A percentile compares a stretch with the other conserved stretches of the same genome.
These are phyloP conservation scores for Protomyctophum bolini DNA, from an alignment of 2,113 vertebrate genomes.

Conservation along the genomic window DNA sequence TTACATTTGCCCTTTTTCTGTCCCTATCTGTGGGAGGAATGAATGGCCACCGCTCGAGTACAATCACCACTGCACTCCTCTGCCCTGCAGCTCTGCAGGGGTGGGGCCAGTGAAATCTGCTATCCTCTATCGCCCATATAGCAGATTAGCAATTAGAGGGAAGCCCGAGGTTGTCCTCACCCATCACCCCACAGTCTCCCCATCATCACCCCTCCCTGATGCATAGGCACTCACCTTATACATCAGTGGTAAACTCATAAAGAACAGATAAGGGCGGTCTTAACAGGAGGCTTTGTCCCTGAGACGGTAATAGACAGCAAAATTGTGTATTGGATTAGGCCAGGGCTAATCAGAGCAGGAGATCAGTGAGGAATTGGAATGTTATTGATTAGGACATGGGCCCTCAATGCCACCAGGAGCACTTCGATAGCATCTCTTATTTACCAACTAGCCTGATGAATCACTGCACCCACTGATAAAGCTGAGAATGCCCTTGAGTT, in stretches of 20 bases:
- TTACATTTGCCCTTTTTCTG: constrained; percentile 20
- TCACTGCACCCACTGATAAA: constrained; percentile 64
- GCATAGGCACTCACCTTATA: constrained; percentile 34
- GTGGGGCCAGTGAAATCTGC: constrained; percentile 35
- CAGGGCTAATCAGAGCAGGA: constrained; percentile 69
- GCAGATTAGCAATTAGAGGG: constrained; percentile 69
- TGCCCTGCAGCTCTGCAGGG: constrained; percentile 27
- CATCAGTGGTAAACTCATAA: constrained; percentile 64
- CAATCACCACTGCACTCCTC: constrained; percentile 32
- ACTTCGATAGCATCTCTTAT: constrained; percentile 80
- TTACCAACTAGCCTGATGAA: constrained; percentile 75
- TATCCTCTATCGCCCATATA: constrained; percentile 41
- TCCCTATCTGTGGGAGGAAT: constrained; percentile 4
- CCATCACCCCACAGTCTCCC: neutral
- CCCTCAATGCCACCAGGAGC: constrained; percentile 71
- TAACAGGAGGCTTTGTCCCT: constrained; percentile 58
- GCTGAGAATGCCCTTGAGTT: constrained; percentile 74
- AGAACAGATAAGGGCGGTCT: constrained; percentile 60
- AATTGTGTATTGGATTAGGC: constrained; percentile 74
- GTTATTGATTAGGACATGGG: constrained; percentile 80
- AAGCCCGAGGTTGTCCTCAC: constrained; percentile 47
- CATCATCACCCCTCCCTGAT: neutral
- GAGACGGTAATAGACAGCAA: constrained; percentile 65
- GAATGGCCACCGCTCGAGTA: constrained; percentile 24
- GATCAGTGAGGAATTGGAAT: constrained; percentile 79